Conservation (phyloP, 2,797 vertebrate species). For the Natrix natrix region DNA sequence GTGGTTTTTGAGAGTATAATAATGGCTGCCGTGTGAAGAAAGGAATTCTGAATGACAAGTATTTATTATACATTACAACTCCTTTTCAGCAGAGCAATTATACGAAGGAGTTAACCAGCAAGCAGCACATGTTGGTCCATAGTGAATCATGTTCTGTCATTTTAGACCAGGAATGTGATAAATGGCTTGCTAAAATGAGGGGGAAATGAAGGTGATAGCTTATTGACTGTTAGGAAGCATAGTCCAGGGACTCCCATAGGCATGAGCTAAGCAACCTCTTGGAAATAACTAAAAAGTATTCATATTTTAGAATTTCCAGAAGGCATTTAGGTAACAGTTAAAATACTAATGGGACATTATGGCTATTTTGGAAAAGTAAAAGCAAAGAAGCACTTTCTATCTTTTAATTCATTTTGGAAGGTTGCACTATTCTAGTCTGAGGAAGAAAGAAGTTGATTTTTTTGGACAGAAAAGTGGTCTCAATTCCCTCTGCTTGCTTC, state of each 20-base stretch:
- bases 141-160: slow-evolving; percentile 26
- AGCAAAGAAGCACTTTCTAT: neutral
- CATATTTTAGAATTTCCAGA: slow-evolving; percentile 27
- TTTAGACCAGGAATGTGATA: slow-evolving; percentile 20
- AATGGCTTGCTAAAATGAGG: slow-evolving; percentile 29
- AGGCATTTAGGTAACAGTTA: slow-evolving; percentile 6
- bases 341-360: slow-evolving; percentile 9
- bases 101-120: slow-evolving; percentile 16
- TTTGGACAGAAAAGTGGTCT: neutral
- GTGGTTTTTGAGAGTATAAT: neutral
- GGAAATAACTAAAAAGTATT: slow-evolving; percentile 23
- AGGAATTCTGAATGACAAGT: neutral
- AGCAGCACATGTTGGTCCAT: neutral
- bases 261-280: slow-evolving; percentile 5
- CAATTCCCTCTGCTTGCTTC: neutral
- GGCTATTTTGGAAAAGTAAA: neutral
- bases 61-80: neutral
- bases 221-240: neutral
- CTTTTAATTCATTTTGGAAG: slow-evolving; percentile 2
- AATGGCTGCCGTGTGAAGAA: neutral
- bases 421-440: neutral
- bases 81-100: neutral
- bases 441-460: neutral
- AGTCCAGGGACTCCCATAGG: neutral
- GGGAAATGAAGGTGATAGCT: slow-evolving; percentile 28